Evolutionary conservation across 53 echinoderm and acorn worm species (phyloP).

Genomic region (Actinopyga echinites): DNA sequence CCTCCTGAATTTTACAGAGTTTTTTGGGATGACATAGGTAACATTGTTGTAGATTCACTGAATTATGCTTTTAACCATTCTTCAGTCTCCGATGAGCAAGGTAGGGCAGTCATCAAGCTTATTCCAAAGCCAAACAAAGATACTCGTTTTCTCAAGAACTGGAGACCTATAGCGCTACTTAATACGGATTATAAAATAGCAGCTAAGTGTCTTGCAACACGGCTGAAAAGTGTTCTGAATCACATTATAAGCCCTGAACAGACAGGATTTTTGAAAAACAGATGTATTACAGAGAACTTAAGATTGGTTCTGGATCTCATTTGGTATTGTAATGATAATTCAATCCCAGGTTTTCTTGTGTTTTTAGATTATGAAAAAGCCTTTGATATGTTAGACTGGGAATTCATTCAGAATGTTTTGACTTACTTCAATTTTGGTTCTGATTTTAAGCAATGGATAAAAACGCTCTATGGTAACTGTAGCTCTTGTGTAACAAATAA

Average conservation of each 20-base stretch:
- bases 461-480: too few relatives aligned
- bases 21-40: conserved; percentile 11
- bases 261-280: neutral
- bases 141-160: neutral
- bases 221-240: neutral
- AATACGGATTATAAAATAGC: neutral
- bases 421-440: neutral
- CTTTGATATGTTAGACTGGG: neutral
- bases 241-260: neutral
- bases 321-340: neutral
- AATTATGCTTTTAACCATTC: neutral
- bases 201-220: neutral
- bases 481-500: neutral
- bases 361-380: too few relatives aligned
- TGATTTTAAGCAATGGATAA: too few relatives aligned
- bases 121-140: too few relatives aligned
- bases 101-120: too few relatives aligned
- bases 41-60: neutral
- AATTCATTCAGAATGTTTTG: neutral
- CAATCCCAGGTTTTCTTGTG: neutral
- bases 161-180: neutral
- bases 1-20: neutral
- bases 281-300: too few relatives aligned
- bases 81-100: too few relatives aligned
- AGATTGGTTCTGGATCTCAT: neutral